phyloP scores from a whole-genome alignment of 2,797 vertebrate genomes.

The Leuciscus waleckii region DNA sequence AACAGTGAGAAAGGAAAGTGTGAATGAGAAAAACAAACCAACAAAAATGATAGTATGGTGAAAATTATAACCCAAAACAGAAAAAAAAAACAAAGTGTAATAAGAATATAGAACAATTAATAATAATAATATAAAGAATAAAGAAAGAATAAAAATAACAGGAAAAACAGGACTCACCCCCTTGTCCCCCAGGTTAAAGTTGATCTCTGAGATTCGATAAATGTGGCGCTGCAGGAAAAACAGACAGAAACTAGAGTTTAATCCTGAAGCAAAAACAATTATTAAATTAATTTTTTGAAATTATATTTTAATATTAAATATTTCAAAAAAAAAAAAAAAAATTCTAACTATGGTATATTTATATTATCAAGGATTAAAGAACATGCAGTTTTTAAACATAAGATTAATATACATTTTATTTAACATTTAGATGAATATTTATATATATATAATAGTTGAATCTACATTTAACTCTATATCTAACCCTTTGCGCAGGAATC shows the following conservation, averaged over 20 bases:
- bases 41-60: not conserved
- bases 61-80: not conserved
- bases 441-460: not conserved
- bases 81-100: not conserved
- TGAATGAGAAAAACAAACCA: not conserved
- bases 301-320: not conserved
- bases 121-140: not conserved
- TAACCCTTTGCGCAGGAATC: conserved; percentile 42
- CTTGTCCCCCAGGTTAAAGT: conserved; percentile 91
- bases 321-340: not conserved
- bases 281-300: not conserved
- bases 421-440: not conserved
- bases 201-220: conserved; percentile 94
- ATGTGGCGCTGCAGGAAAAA: conserved; percentile 84
- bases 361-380: not conserved
- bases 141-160: not conserved
- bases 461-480: not conserved
- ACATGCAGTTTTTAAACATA: not conserved
- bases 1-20: not conserved
- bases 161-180: conserved; percentile 83
- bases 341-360: not conserved
- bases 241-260: not conserved
- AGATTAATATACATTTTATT: not conserved
- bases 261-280: not conserved
- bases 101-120: not conserved